A percentile compares a stretch with the other conserved stretches of the same genome.
These are phyloP conservation scores for Nothoprocta perdicaria DNA, from an alignment of 2,113 vertebrate genomes.

Conservation along the genomic window DNA sequence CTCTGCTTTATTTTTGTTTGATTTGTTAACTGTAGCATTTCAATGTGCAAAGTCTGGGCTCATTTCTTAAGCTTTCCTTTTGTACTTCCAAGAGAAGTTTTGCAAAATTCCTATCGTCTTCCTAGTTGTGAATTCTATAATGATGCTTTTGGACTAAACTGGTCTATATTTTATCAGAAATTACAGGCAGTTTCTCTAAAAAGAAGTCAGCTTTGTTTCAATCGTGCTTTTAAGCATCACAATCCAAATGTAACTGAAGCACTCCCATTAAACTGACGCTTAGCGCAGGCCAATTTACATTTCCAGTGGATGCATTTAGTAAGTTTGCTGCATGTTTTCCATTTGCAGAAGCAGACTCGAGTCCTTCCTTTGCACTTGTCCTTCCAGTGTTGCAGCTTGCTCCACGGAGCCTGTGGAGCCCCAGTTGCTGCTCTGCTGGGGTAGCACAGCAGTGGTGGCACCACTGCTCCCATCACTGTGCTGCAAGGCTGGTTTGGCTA, in stretches of 20 bases:
- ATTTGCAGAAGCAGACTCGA: neutral
- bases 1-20: neutral
- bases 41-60: neutral
- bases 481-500: neutral
- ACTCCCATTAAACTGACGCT: neutral
- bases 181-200: neutral
- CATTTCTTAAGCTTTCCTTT: neutral
- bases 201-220: constrained; percentile 15
- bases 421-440: neutral
- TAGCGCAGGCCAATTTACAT: constrained; percentile 11
- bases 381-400: neutral
- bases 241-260: neutral
- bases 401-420: neutral
- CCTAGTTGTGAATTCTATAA: neutral
- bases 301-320: neutral
- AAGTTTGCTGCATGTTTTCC: constrained; percentile 3
- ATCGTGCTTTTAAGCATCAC: neutral
- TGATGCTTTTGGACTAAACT: constrained; percentile 28
- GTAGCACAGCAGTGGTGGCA: neutral
- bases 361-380: neutral
- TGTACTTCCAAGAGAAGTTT: neutral
- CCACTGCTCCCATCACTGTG: neutral
- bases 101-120: neutral
- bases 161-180: constrained; percentile 39
- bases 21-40: neutral